Conservation (phyloP, 2,797 vertebrate genomes). For the Momotus momota region DNA sequence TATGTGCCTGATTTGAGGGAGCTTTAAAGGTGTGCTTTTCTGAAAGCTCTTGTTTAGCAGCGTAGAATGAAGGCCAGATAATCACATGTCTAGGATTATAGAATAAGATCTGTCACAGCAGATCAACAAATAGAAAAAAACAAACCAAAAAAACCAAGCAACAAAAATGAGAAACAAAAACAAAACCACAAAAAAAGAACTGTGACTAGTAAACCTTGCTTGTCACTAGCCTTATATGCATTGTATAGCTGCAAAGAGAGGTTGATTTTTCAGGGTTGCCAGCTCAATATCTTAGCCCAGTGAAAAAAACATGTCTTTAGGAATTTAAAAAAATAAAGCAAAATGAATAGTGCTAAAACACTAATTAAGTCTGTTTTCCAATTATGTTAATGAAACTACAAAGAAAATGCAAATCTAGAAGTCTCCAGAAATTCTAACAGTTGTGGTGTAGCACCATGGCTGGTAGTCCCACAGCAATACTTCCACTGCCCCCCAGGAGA, state of each 20-base stretch:
- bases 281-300: neutral
- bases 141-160: neutral
- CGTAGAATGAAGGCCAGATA: neutral
- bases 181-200: neutral
- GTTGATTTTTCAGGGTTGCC: neutral
- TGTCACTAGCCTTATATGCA: neutral
- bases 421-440: slow-evolving; percentile 68
- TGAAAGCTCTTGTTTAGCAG: neutral
- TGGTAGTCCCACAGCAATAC: slow-evolving; percentile 59
- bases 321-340: slow-evolving; percentile 11
- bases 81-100: neutral
- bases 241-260: neutral
- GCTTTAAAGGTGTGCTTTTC: neutral
- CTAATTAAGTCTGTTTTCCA: slow-evolving; percentile 73
- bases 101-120: neutral
- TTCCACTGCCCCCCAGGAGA: neutral
- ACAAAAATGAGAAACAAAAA: neutral
- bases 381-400: slow-evolving; percentile 76
- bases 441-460: slow-evolving; percentile 53
- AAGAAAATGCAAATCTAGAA: slow-evolving; percentile 76
- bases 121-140: neutral
- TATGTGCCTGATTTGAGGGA: neutral
- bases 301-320: slow-evolving; percentile 2
- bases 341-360: slow-evolving; percentile 55
- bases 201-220: neutral